Evolutionary conservation across 2,113 vertebrate genomes (phyloP), one percentile per base, ranked within the genome.

Genomic region (Neoarius graeffei): DNA sequence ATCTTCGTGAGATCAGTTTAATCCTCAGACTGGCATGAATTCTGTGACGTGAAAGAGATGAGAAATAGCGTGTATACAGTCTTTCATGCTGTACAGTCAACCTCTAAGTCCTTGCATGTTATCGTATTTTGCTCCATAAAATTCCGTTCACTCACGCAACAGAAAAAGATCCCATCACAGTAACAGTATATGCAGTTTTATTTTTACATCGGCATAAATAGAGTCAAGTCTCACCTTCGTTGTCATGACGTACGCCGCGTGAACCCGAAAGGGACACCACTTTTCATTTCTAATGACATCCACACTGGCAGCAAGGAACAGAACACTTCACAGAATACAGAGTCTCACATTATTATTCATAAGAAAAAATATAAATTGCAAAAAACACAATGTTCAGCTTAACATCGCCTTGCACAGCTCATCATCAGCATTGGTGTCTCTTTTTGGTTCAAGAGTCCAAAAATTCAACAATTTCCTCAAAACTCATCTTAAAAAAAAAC

Each of bases 271-370:
- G 50, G 20, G 76, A 73, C 54, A 77, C 84, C 64, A 42, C 35
- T 60, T 30, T 25, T 54, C 19, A 52, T 48, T 64, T 48, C 30
- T 42, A 64, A 25, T 13, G 60, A 64, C 20, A 20, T 57, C n/a
- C 64, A 30, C 56, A 73, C 23, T 2, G 48, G 48, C 77, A 73
- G 23, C 17, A 67, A 79, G 62, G 48, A 50, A 57, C n/a, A 42
- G 13, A 81, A 66, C 23, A 79, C 35, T 86, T 90, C 87, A 84
- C 86, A 90, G 87, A 80, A 79, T 79, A 56, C n/a, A 20, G 19
- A 71, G 79, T 23, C 87, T 88, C 89, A 86, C 87, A 84, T 86
- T 88, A 64, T 86, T 71, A 59, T 5, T 85, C 17, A 15, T 50
- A 73, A 30, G 10, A 62, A 82, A 42, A 81, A 81, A 30, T n/a